A percentile compares a stretch with the other conserved stretches of the same genome.
phyloP scores from a whole-genome alignment of 2,888 invertebrate species.

The Drosophila suboccidentalis region DNA sequence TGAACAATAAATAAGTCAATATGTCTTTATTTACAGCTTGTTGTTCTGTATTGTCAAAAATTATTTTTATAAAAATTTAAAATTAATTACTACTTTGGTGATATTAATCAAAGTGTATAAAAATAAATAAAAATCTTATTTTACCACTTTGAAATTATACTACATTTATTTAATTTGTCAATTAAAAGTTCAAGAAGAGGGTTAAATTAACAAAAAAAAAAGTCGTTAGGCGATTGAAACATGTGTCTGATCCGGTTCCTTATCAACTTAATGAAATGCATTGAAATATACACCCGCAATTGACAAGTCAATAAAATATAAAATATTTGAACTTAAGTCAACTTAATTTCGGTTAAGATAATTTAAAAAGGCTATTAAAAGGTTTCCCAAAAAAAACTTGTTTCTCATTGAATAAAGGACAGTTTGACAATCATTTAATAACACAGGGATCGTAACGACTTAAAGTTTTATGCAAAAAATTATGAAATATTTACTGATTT shows the following conservation, averaged over 20 bases:
- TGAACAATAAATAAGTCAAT: constrained; percentile 18
- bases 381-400: neutral
- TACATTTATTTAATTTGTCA: neutral
- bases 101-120: constrained; percentile 6
- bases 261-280: neutral
- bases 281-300: neutral
- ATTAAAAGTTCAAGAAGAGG: constrained; percentile 26
- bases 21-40: constrained; percentile 4
- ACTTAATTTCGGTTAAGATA: neutral
- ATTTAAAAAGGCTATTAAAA: neutral
- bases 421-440: too few species aligned
- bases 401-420: neutral
- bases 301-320: neutral
- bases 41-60: neutral
- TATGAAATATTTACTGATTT: too few species aligned
- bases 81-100: constrained; percentile 11
- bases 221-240: neutral
- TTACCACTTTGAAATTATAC: constrained; percentile 3
- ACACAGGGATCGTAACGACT: too few species aligned
- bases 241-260: neutral
- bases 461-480: too few species aligned
- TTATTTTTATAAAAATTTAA: constrained; percentile 4
- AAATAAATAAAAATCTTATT: constrained; percentile 2
- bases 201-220: constrained; percentile 4
- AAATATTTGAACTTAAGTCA: neutral